A percentile compares a stretch with the other conserved stretches of the same genome.
These are phyloP conservation scores for Microctenopoma steveboyesi DNA, from an alignment of 2,797 vertebrate species.

Conservation along the genomic window DNA sequence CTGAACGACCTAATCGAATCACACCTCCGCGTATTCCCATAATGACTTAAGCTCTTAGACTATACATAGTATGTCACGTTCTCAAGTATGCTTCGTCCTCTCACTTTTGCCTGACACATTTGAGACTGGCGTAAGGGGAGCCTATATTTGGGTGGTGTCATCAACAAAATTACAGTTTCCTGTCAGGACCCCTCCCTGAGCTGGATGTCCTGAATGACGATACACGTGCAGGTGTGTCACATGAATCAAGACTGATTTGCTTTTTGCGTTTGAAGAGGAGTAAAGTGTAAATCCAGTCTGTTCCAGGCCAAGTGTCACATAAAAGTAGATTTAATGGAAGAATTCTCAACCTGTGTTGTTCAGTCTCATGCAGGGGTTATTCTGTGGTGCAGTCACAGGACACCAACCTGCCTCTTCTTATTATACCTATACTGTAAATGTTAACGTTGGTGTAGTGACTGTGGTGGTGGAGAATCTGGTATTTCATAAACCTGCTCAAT, in stretches of 20 bases:
- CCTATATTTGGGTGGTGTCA: slow-evolving; percentile 65
- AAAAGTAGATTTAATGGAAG: slow-evolving; percentile 36
- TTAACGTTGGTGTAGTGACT: not conserved
- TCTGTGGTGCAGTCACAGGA: not conserved
- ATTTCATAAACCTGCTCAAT: not conserved
- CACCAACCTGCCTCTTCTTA: not conserved
- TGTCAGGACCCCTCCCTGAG: slow-evolving; percentile 31
- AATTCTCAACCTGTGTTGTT: slow-evolving; percentile 2
- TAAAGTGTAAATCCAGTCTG: slow-evolving; percentile 1
- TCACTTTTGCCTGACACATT: slow-evolving; percentile 58
- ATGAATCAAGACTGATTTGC: slow-evolving; percentile 33
- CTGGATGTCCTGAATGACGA: slow-evolving; percentile 32
- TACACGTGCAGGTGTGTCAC: slow-evolving; percentile 54
- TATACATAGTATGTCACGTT: slow-evolving; percentile 64
- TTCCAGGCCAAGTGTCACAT: slow-evolving; percentile 32
- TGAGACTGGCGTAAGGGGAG: slow-evolving; percentile 54
- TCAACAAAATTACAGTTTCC: slow-evolving; percentile 57
- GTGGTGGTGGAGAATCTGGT: not conserved
- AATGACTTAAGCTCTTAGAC: slow-evolving; percentile 52
- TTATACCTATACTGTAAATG: not conserved
- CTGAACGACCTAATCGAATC: slow-evolving; percentile 33
- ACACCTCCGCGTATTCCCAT: slow-evolving; percentile 41
- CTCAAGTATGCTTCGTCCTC: slow-evolving; percentile 43
- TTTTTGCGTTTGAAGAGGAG: slow-evolving; percentile 26
- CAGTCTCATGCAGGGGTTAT: not conserved